Evolutionary conservation across 2,797 vertebrate genomes (phyloP), one percentile per base, ranked within the genome.

Genomic region (Aulostomus chinensis): DNA sequence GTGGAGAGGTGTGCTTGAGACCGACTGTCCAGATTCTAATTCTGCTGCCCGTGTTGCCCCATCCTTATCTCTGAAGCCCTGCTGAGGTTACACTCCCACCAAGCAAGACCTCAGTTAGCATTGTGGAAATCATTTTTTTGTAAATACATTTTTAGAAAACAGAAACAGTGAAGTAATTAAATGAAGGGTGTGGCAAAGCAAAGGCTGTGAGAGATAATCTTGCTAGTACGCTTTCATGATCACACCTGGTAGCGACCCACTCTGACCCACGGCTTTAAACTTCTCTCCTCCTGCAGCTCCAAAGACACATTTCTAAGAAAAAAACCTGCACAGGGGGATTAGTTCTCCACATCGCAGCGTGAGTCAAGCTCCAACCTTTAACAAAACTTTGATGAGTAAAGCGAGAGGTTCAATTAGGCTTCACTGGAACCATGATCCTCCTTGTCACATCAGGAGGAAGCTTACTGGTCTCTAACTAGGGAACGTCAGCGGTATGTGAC

Each of bases 21-120:
- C 15, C 14, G 15, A 41, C 30, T 42, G 15, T 34, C 12, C 2
- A 38, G 56, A 60, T 37, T 43, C 4, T 18, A 28, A 31, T 30
- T 2, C 12, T 14, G 9, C 16, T 69, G 50, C 24, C 18, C 45
- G 33, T 18, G 34, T 25, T 68, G 22, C 15, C 51, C 16, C 57
- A 22, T 55, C 51, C 49, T 45, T 47, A 58, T 73, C 59, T 59
- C 48, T 32, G 46, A 5, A 65, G 22, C 47, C 70, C 73, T 46
- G 53, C 43, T 57, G 71, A 80, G n/a, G n/a, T n/a, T n/a, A n/a
- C n/a, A n/a, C n/a, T n/a, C n/a, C n/a, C n/a, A n/a, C n/a, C n/a
- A n/a, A n/a, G n/a, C n/a, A n/a, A n/a, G n/a, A n/a, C n/a, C n/a
- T 82, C 66, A 66, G 58, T 80, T 62, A 73, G 13, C 34, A 21